Percentiles rank a stretch among this genome's conserved stretches.
phyloP scores from a whole-genome alignment of 2,888 invertebrate species.

The Ochropleura leucogaster region DNA sequence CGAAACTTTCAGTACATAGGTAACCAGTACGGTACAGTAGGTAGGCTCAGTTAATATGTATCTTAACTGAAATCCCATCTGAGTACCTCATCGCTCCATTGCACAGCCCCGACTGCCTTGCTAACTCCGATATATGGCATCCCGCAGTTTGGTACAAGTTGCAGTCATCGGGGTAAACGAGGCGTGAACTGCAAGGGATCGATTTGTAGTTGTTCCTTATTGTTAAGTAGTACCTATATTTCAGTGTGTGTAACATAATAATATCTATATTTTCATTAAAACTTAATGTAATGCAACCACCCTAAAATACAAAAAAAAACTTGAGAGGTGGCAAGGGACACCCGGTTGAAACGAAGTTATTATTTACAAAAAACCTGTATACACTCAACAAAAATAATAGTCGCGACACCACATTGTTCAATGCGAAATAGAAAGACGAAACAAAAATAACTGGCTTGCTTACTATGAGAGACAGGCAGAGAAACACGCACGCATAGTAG shows the following conservation, averaged over 20 bases:
- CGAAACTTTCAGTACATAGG: slow-evolving; percentile 1
- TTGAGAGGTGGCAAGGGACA: no score
- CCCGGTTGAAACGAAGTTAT: no score
- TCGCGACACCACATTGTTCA: no score
- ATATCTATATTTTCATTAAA: neutral
- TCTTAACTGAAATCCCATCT: neutral
- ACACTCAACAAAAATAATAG: no score
- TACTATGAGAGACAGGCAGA: no score
- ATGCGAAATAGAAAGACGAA: no score
- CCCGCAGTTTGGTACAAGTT: slow-evolving; percentile 21
- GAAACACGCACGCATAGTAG: no score
- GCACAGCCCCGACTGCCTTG: slow-evolving; percentile 1
- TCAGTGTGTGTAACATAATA: neutral
- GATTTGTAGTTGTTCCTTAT: neutral
- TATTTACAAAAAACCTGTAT: no score
- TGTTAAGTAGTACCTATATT: neutral
- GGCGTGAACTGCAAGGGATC: neutral
- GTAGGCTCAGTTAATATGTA: neutral
- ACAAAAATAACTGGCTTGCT: no score
- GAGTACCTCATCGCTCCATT: neutral
- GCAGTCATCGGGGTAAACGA: neutral
- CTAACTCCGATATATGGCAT: slow-evolving; percentile 13
- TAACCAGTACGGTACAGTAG: neutral
- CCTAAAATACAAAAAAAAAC: neutral
- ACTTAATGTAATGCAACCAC: neutral